Evolutionary conservation across 2,797 vertebrate species (phyloP), one percentile per base, ranked within the genome.

Genomic region (Aldrovandia affinis): DNA sequence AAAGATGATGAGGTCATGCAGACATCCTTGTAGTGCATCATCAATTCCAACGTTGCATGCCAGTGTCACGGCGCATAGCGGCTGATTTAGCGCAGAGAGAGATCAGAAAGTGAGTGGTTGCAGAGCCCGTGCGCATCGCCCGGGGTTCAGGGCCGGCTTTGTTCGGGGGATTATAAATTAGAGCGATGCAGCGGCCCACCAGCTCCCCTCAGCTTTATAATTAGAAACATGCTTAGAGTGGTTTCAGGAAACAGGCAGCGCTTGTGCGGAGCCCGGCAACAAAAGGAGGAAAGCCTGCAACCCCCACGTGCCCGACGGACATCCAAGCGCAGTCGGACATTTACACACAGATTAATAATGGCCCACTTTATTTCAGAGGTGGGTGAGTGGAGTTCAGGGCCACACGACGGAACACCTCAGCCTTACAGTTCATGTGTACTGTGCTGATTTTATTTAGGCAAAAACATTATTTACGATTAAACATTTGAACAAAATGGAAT

Each of bases 101-200:
- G 47, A 30, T 47, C 82, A 79, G 44, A 65, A 25, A 79, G 42
- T 22, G 15, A 47, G 44, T 3, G 25, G 20, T 20, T 25, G n/a
- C 20, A 8, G 42, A 63, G 75, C 44, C 47, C 47, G 47, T 12
- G 61, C n/a, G 54, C 79, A 10, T n/a, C 8, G 47, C 50, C 52
- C 57, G 36, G 83, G 47, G 57, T 18, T 63, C n/a, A 65, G 54
- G 63, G 78, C 30, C 42, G 50, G 78, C 65, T 59, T 61, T 81
- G n/a, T 65, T 33, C 80, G 25, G 59, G 50, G 36, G 65, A 65
- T 86, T 88, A 92, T 94, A 92, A 94, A 94, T 94, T 90, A 90
- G 83, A 80, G 84, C 39, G 8, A 50, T 65, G 18, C 81, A 50
- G 25, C 33, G 75, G 30, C 25, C 80, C 33, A 20, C 28, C 42